Evolutionary conservation across 2,113 vertebrate genomes (phyloP).

Genomic region (Spermophilus dauricus): DNA sequence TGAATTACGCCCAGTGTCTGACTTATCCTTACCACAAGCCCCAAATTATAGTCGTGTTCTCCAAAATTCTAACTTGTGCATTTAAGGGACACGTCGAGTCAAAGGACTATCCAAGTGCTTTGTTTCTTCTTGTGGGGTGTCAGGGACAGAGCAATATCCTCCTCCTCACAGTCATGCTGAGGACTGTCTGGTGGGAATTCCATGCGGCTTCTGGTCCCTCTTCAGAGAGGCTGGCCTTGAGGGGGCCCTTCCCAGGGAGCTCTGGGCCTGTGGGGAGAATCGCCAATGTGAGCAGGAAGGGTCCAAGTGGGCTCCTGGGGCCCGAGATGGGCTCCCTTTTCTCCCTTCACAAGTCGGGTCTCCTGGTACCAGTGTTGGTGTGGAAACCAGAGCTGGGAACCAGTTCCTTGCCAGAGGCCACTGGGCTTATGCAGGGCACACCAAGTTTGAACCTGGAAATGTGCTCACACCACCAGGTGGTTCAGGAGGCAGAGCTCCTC

Average conservation of each 20-base stretch:
- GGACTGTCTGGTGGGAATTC: neutral
- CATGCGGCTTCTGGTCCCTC: neutral
- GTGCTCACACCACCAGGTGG: no score
- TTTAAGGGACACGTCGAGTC: neutral
- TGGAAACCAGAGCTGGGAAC: neutral
- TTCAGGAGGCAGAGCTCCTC: neutral
- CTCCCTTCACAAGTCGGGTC: neutral
- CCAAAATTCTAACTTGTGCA: constrained; percentile 11
- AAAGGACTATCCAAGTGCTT: constrained; percentile 38
- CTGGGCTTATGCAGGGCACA: neutral
- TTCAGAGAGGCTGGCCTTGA: neutral
- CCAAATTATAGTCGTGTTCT: constrained; percentile 5
- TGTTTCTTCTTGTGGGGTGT: constrained; percentile 43
- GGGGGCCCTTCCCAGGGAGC: neutral
- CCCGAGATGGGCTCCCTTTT: neutral
- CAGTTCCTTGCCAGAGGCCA: neutral
- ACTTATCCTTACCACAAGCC: neutral
- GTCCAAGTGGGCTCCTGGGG: neutral
- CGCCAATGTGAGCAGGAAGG: neutral
- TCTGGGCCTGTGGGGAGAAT: neutral
- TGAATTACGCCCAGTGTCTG: neutral
- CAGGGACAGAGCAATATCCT: neutral
- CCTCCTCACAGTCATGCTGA: neutral
- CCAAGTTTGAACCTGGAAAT: neutral
- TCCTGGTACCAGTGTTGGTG: neutral